Conservation (phyloP, 2,797 vertebrate species). For the Hippocampus kuda region DNA sequence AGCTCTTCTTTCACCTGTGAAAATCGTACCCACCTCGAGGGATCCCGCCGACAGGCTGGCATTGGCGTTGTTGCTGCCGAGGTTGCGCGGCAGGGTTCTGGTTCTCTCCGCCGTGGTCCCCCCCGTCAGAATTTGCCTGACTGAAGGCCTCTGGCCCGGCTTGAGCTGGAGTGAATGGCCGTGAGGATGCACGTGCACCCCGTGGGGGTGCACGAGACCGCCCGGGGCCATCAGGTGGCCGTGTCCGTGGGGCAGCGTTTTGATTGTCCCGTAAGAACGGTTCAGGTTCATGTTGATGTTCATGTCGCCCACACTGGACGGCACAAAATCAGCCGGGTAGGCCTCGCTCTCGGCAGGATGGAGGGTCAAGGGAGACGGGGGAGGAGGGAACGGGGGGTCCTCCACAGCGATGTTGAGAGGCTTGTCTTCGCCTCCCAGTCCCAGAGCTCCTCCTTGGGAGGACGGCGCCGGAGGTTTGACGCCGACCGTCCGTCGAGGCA, state of each 20-base stretch:
- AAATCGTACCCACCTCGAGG: conserved; percentile 81
- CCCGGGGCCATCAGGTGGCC: conserved; percentile 56
- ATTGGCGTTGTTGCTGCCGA: conserved; percentile 83
- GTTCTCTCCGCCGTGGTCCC: conserved; percentile 84
- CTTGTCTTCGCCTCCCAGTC: conserved; percentile 74
- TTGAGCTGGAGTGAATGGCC: conserved; percentile 89
- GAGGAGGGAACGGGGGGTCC: conserved; percentile 76
- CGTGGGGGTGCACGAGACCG: conserved; percentile 59
- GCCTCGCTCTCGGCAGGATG: conserved; percentile 76
- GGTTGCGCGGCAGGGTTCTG: conserved; percentile 93
- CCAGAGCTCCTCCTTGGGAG: conserved; percentile 54
- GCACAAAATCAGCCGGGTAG: conserved; percentile 79
- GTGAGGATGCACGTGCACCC: conserved; percentile 62
- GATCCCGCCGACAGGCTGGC: conserved; percentile 86
- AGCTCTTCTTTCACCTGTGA: conserved; percentile 14
- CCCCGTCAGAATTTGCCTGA: conserved; percentile 84
- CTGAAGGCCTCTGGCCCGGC: conserved; percentile 75
- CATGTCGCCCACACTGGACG: conserved; percentile 76
- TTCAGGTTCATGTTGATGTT: conserved; percentile 78
- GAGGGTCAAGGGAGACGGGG: conserved; percentile 68
- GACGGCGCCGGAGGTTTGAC: conserved; percentile 75
- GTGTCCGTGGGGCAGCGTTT: conserved; percentile 78
- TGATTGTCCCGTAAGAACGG: conserved; percentile 88
- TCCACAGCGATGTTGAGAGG: conserved; percentile 72
- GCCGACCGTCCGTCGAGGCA: conserved; percentile 86